These are phyloP conservation scores for Drosophila histrio DNA, from an alignment of 2,888 invertebrate species.

Conservation along the genomic window DNA sequence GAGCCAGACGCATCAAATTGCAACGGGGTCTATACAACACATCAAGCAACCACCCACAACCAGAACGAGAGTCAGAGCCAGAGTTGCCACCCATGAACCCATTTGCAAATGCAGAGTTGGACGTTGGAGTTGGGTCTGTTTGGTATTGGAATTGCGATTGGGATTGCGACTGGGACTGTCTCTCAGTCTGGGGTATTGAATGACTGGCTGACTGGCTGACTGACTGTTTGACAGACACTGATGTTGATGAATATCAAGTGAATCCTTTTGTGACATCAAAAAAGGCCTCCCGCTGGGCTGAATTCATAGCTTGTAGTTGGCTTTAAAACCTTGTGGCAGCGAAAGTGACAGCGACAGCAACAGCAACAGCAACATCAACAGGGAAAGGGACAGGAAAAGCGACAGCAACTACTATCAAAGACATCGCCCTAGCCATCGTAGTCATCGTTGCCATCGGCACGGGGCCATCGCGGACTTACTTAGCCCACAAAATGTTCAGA, in stretches of 20 bases:
- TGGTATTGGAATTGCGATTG: conserved; percentile 34
- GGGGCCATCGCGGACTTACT: conserved; percentile 71
- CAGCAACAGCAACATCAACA: conserved; percentile 3
- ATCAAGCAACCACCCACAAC: conserved; percentile 23
- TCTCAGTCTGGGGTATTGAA: conserved; percentile 54
- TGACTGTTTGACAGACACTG: conserved; percentile 82
- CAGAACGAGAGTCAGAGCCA: conserved; percentile 1
- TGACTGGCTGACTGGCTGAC: conserved; percentile 53
- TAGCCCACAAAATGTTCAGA: conserved; percentile 76
- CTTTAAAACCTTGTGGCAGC: conserved; percentile 69
- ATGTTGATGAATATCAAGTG: conserved; percentile 84
- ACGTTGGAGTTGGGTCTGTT: conserved; percentile 52
- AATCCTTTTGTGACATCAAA: conserved; percentile 84
- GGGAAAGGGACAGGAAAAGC: conserved; percentile 33
- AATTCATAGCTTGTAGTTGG: conserved; percentile 26
- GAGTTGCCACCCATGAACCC: conserved; percentile 45
- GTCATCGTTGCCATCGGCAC: too few relatives aligned
- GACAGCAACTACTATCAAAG: conserved; percentile 27
- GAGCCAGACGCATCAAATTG: conserved; percentile 71
- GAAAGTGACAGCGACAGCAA: conserved; percentile 69
- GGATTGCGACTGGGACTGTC: conserved; percentile 18
- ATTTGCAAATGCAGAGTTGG: conserved; percentile 73
- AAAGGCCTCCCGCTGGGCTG: conserved; percentile 77
- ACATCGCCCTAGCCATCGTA: conserved; percentile 40
- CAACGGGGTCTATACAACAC: conserved; percentile 42